These are phyloP conservation scores for Lasioglossum marginatum DNA, from an alignment of 2,888 invertebrate species.

Conservation along the genomic window DNA sequence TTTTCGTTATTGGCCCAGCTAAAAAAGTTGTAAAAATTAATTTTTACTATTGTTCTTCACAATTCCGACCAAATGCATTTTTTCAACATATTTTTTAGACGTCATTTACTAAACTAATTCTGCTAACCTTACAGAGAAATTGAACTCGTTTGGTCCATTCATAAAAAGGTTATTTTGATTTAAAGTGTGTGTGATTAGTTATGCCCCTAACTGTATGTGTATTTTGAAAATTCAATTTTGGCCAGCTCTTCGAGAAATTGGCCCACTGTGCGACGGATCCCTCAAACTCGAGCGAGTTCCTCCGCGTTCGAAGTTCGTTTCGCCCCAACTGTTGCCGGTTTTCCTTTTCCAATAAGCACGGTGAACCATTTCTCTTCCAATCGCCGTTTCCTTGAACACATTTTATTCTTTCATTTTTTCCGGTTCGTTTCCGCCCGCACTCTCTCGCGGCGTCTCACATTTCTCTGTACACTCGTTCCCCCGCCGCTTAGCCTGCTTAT, in stretches of 20 bases:
- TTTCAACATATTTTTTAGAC: no score
- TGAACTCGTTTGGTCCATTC: no score
- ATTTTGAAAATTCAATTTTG: neutral
- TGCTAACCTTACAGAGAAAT: no score
- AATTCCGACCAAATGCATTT: no score
- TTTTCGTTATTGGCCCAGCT: no score
- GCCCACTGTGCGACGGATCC: conserved; percentile 4
- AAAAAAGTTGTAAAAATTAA: no score
- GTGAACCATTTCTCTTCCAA: conserved; percentile 14
- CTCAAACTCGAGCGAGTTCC: neutral
- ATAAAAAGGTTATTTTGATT: no score
- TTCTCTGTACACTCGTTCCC: conserved; percentile 38
- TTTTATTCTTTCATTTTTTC: conserved; percentile 44
- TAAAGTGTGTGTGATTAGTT: no score
- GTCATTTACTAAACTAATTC: no score
- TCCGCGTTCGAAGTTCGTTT: neutral
- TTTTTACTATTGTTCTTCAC: no score
- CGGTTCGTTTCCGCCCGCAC: conserved; percentile 32
- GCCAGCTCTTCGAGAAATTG: neutral
- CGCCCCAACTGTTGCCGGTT: neutral
- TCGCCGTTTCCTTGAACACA: conserved; percentile 10
- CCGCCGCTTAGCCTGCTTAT: conserved; percentile 46
- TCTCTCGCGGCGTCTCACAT: conserved; percentile 27
- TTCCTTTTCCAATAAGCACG: neutral
- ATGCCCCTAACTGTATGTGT: no score